Conservation (phyloP, 2,797 vertebrate genomes). For the Caiman crocodilus region DNA sequence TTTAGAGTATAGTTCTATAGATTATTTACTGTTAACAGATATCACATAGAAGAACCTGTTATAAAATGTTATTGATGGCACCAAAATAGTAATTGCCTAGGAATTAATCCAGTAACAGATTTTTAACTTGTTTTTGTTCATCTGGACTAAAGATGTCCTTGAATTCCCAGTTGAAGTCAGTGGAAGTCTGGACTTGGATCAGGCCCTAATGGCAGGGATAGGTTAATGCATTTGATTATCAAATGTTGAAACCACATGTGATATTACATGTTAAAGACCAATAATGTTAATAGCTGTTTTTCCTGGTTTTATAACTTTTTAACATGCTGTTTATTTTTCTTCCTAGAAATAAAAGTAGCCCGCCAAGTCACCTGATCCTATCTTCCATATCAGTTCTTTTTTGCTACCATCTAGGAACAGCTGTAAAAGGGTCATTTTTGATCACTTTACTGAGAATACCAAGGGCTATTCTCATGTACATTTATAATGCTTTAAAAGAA, state of each 20-base stretch:
- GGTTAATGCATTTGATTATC: not conserved
- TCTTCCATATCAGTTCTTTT: conserved; percentile 81
- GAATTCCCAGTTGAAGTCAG: not conserved
- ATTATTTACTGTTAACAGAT: not conserved
- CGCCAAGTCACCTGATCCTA: conserved; percentile 77
- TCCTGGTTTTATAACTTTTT: conserved; percentile 3
- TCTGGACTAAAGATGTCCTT: not conserved
- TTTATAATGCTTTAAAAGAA: conserved; percentile 71
- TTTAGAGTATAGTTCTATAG: not conserved
- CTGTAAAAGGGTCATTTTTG: conserved; percentile 82
- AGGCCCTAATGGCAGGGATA: not conserved
- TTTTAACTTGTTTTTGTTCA: not conserved
- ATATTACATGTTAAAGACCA: not conserved
- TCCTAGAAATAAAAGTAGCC: conserved; percentile 81
- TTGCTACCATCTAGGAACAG: conserved; percentile 85
- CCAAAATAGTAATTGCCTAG: not conserved
- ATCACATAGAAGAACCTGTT: no score
- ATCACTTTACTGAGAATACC: conserved; percentile 80
- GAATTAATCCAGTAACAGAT: conserved; percentile 20
- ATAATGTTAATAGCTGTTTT: not conserved
- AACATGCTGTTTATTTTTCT: conserved; percentile 44
- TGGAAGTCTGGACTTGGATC: not conserved
- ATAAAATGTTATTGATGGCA: not conserved
- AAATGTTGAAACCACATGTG: not conserved
- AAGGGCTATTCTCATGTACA: conserved; percentile 70